phyloP scores from a whole-genome alignment of 2,888 invertebrate genomes.

The Drosophila atripex region DNA sequence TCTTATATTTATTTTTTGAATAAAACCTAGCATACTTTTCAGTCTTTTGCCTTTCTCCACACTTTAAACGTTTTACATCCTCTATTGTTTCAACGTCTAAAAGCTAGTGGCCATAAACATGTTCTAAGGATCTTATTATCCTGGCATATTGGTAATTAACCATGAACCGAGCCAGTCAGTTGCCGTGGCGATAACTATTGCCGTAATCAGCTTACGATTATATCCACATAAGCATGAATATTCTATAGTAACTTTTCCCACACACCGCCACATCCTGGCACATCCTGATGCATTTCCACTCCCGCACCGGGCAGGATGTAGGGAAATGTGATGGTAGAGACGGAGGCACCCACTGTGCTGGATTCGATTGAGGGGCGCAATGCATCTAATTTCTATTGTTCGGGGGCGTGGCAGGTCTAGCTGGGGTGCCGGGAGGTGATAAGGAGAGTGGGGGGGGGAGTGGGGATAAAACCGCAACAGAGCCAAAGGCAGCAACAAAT shows the following conservation, averaged over 20 bases:
- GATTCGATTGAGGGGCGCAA: background rate
- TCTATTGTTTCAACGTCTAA: no score
- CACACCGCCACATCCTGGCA: background rate
- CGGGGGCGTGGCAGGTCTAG: background rate
- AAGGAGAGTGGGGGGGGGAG: background rate
- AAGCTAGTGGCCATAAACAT: background rate
- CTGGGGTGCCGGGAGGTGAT: no score
- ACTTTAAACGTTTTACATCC: no score
- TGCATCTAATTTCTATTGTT: conserved; percentile 30
- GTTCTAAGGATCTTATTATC: background rate
- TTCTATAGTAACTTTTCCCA: background rate
- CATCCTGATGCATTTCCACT: conserved; percentile 1
- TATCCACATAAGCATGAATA: conserved; percentile 3
- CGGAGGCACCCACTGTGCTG: conserved; percentile 6
- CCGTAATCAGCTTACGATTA: conserved; percentile 25
- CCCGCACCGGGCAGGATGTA: background rate
- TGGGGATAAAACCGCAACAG: conserved; percentile 30
- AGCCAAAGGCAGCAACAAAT: conserved; percentile 51
- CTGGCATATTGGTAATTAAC: conserved; percentile 9
- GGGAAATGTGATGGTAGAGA: background rate
- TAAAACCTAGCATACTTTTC: no score
- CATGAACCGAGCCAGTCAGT: background rate
- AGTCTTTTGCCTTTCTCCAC: no score
- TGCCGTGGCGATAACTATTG: conserved; percentile 21
- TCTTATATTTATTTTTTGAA: no score